phyloP scores from a whole-genome alignment of 2,888 invertebrate species.

The Mimas tiliae region DNA sequence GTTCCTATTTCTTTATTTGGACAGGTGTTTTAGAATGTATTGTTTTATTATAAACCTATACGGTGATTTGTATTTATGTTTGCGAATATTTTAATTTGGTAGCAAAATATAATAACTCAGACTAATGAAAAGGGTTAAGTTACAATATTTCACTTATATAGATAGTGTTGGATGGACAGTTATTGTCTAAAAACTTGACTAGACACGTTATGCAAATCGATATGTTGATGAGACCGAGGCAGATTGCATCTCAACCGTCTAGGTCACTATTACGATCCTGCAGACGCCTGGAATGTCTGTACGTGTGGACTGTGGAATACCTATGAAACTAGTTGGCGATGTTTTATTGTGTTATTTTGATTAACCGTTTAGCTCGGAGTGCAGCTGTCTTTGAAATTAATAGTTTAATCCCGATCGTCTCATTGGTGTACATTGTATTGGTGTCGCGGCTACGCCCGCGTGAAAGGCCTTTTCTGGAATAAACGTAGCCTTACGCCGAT shows the following conservation, averaged over 20 bases:
- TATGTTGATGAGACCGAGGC: neutral
- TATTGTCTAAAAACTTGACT: constrained; percentile 12
- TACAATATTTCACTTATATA: no score
- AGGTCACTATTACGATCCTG: constrained; percentile 31
- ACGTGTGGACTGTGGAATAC: neutral
- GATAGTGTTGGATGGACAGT: neutral
- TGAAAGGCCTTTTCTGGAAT: no score
- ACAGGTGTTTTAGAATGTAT: neutral
- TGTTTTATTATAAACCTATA: neutral
- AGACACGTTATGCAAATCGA: constrained; percentile 21
- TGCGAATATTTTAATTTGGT: no score
- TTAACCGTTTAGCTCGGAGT: neutral
- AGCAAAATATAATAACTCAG: no score
- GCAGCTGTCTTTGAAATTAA: neutral
- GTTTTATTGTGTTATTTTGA: neutral
- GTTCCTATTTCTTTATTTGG: neutral
- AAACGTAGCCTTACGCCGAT: no score
- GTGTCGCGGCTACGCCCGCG: no score
- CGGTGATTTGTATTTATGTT: no score
- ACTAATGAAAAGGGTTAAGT: neutral
- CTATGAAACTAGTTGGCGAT: neutral
- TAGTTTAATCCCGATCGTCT: no score
- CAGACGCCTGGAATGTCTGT: constrained; percentile 9
- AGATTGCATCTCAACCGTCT: constrained; percentile 8
- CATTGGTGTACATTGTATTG: no score